Percentiles rank a stretch among this genome's conserved stretches.
Conservation (phyloP, 1,140 invertebrate species). For the Drosophila varians region DNA sequence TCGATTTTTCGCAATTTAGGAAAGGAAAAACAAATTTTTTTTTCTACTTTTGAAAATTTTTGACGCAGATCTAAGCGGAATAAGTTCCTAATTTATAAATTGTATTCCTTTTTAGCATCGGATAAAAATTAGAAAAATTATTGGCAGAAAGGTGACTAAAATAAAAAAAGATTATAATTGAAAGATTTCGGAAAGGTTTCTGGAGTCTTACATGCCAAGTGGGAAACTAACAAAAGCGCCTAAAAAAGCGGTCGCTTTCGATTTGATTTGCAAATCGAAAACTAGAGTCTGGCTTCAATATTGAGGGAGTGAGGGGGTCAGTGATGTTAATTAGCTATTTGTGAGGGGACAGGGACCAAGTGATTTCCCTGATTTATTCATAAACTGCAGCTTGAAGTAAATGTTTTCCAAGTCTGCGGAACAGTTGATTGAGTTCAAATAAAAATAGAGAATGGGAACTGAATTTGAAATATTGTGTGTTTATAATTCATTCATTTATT, state of each 20-base stretch:
- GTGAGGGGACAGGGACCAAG: slow-evolving; percentile 2
- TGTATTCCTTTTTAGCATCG: no score
- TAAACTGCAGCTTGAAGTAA: slow-evolving; percentile 45
- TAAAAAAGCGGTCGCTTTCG: no score
- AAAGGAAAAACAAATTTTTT: no score
- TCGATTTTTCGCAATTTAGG: not conserved
- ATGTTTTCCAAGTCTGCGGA: slow-evolving; percentile 23
- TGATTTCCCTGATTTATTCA: slow-evolving; percentile 58
- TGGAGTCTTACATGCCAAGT: no score
- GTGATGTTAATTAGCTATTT: slow-evolving; percentile 61
- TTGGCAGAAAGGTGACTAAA: no score
- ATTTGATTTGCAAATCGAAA: slow-evolving; percentile 78
- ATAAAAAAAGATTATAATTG: no score
- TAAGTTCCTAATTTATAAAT: no score
- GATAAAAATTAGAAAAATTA: no score
- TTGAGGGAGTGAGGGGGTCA: slow-evolving; percentile 9
- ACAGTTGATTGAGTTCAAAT: slow-evolving; percentile 30
- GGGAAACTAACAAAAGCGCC: no score
- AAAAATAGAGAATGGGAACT: slow-evolving; percentile 15
- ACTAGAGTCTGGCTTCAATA: slow-evolving; percentile 21
- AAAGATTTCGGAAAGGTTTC: no score
- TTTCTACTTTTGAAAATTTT: not conserved
- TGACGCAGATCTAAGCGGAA: no score
- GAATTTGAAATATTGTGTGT: slow-evolving; percentile 34
- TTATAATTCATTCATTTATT: slow-evolving; percentile 18